Base-by-base conservation (phyloP, 2,113 vertebrate species). In the Syngnathus floridae region DNA sequence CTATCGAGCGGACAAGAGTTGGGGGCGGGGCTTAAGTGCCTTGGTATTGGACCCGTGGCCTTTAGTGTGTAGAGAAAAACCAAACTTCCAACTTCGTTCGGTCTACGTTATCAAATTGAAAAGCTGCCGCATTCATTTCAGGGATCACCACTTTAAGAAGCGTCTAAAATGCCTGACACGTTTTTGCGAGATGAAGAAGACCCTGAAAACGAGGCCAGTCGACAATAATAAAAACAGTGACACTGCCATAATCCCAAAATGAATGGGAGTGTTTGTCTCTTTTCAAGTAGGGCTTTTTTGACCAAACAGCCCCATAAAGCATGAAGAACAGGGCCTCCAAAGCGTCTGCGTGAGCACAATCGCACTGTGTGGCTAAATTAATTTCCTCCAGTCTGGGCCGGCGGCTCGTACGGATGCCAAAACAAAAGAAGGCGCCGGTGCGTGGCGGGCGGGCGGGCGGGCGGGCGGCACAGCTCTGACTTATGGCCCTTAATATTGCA, bases 331-430 rank as follows among this genome's bases (percentile, higher is more conserved):
- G 16, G 51, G 59, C 2, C 70, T 62, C 17, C 5, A 74, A 83
- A 83, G 65, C 38, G 82, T 84, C 78, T 78, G 71, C 65, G 75
- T 70, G 75, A 77, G 82, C 83, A 78, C 75, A 84, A 81, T 71
- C 65, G 72, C 70, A 68, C 79, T 65, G 74, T 66, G 78, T 54
- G 56, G 80, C 74, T 82, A 72, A 84, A 79, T 82, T 65, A 57
- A 82, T 80, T 68, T 76, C 79, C 78, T 74, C 80, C 68, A 26
- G 59, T 45, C 73, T 66, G 72, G 73, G 46, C 65, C 26, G 62
- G 68, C 51, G 60, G 73, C 64, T 10, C 49, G 56, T n/a, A 69
- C n/a, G 45, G 16, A 37, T 38, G 63, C 55, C 70, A 70, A 69
- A 70, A 74, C 62, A 77, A 74, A 62, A 48, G 56, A 37, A 64